Base-by-base conservation (phyloP, 2,113 vertebrate genomes). In the Harpagus bidentatus region DNA sequence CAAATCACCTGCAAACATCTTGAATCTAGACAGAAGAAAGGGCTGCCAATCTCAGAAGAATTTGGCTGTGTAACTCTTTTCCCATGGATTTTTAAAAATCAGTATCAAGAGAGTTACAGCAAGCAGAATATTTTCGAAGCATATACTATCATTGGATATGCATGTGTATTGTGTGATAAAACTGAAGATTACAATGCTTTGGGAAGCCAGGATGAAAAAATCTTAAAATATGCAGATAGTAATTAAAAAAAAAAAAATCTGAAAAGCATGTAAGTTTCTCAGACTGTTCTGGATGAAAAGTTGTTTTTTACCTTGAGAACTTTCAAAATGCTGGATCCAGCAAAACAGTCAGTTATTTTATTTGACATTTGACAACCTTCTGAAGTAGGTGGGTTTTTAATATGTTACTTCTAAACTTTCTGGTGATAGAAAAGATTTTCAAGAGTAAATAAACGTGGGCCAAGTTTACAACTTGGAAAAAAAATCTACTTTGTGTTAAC, bases 11-110 rank as follows among this genome's bases (percentile, higher is more conserved):
- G 81, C 4, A 22, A 94, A 93, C 16, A 10, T 82, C 83, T 63
- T 84, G 65, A 93, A 65, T 84, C 72, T 82, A 84, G 73, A 88
- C 86, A 90, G 70, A 94, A 79, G 36, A 95, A 95, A 91, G 43
- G 40, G 81, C 88, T 97, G 94, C 73, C 86, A 89, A 26, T 34
- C 73, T 88, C 28, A 18, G 34, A 79, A 92, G 34, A 73, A 61
- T 85, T 25, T 93, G 61, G 53, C 94, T 76, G 43, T 10, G 22
- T 47, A 92, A 67, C n/a, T 78, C 47, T 82, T 92, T 91, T 65
- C 62, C 62, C 38, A 55, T 19, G 73, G 52, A 89, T 84, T 92
- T 97, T 40, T 59, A 45, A 86, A 82, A 80, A 79, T 40, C 61
- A 81, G 31, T 63, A 86, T 36, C 67, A 71, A 78, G 36, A 79